Evolutionary conservation across 1,140 invertebrate genomes (phyloP).

Genomic region (Hyles euphorbiae): DNA sequence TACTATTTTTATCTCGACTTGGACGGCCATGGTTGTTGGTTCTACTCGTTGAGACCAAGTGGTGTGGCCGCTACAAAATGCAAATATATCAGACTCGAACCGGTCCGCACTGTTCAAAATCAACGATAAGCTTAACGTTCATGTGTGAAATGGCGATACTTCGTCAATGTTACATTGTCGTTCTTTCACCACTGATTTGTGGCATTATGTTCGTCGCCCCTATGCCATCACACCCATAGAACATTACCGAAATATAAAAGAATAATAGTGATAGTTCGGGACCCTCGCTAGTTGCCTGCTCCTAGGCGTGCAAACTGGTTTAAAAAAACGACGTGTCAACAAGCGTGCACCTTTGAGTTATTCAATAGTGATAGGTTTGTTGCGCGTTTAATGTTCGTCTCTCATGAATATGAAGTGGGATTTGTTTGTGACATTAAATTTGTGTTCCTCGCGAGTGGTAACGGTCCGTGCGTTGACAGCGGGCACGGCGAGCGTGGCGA

Average conservation of each 20-base stretch:
- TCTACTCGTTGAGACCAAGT: slow-evolving; percentile 23
- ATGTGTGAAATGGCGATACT: slow-evolving; percentile 30
- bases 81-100: slow-evolving; percentile 50
- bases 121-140: slow-evolving; percentile 37
- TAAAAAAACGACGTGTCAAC: slow-evolving; percentile 17
- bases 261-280: slow-evolving; percentile 6
- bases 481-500: slow-evolving; percentile 30
- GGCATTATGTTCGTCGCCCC: slow-evolving; percentile 2
- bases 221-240: neutral
- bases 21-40: slow-evolving; percentile 18
- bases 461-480: slow-evolving; percentile 28
- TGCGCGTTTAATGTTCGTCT: slow-evolving; percentile 14
- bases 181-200: neutral
- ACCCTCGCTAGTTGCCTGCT: slow-evolving; percentile 2
- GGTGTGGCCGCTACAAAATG: slow-evolving; percentile 34
- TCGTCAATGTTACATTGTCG: slow-evolving; percentile 15
- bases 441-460: slow-evolving; percentile 26
- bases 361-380: slow-evolving; percentile 16
- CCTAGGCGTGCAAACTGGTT: slow-evolving; percentile 24
- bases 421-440: slow-evolving; percentile 36
- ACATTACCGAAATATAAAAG: slow-evolving; percentile 1
- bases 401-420: slow-evolving; percentile 39
- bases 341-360: slow-evolving; percentile 5
- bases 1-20: slow-evolving; percentile 24
- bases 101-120: slow-evolving; percentile 34